phyloP scores from a whole-genome alignment of 2,797 vertebrate genomes.

The Halcyon chelicuti region DNA sequence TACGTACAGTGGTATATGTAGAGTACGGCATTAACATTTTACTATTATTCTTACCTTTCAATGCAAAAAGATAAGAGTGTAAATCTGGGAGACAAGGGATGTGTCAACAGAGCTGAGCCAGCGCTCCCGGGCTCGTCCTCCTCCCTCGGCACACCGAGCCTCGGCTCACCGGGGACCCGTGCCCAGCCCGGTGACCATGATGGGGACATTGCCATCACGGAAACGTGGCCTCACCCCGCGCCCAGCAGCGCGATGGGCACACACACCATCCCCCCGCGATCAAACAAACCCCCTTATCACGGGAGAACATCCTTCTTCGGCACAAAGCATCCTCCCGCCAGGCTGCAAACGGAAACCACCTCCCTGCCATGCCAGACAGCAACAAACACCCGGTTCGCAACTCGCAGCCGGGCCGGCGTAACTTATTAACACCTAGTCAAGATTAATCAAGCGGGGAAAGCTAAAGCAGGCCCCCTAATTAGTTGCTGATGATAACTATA shows the following conservation, averaged over 20 bases:
- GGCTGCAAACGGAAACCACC: not conserved
- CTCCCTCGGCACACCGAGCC: not conserved
- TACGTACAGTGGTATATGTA: not conserved
- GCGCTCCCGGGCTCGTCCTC: not conserved
- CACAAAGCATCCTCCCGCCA: not conserved
- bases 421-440: constrained; percentile 80
- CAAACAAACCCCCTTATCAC: not conserved
- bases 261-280: fast-evolving
- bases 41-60: constrained; percentile 67
- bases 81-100: constrained; percentile 43
- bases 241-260: not conserved
- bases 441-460: constrained; percentile 82
- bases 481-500: constrained; percentile 84
- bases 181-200: fast-evolving
- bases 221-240: fast-evolving
- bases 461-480: constrained; percentile 81
- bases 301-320: fast-evolving
- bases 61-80: constrained; percentile 52
- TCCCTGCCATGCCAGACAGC: not conserved
- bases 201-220: not conserved
- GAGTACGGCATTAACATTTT: constrained; percentile 56
- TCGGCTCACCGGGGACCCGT: not conserved
- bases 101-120: not conserved
- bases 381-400: constrained; percentile 21
- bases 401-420: constrained; percentile 43